phyloP scores from a whole-genome alignment of 2,797 vertebrate species.

The Acanthiza pusilla region DNA sequence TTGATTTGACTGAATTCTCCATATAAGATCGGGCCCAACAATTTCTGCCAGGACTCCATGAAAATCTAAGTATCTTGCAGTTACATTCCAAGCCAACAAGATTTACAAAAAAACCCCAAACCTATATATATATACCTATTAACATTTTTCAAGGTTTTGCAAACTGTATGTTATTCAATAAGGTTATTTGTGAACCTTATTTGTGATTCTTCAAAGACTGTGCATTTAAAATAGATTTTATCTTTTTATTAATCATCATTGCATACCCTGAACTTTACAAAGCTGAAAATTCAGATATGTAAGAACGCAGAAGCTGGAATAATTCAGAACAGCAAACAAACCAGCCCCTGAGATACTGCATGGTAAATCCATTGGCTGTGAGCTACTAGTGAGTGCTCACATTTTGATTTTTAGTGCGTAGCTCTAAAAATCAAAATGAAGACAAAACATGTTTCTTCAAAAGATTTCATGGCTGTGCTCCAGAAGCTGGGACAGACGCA shows the following conservation, averaged over 20 bases:
- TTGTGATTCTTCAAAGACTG: background rate
- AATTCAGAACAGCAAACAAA: background rate
- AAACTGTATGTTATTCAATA: background rate
- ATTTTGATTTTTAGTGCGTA: background rate
- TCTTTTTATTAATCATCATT: background rate
- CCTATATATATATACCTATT: background rate
- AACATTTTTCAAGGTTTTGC: background rate
- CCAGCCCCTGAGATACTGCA: background rate
- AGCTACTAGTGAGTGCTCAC: background rate
- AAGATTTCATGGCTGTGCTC: background rate
- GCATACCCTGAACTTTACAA: background rate
- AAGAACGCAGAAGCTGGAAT: background rate
- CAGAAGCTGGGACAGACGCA: background rate
- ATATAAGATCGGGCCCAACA: background rate
- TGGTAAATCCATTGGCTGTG: background rate
- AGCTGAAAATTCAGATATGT: background rate
- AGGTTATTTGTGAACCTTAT: background rate
- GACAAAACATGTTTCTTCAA: background rate
- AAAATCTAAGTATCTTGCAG: background rate
- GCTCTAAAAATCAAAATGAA: background rate
- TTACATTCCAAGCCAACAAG: background rate
- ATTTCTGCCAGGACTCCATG: background rate
- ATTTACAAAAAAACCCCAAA: background rate
- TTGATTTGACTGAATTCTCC: background rate
- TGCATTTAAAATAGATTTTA: background rate